Base-by-base conservation (phyloP, 2,888 invertebrate species). In the Patella pellucida region DNA sequence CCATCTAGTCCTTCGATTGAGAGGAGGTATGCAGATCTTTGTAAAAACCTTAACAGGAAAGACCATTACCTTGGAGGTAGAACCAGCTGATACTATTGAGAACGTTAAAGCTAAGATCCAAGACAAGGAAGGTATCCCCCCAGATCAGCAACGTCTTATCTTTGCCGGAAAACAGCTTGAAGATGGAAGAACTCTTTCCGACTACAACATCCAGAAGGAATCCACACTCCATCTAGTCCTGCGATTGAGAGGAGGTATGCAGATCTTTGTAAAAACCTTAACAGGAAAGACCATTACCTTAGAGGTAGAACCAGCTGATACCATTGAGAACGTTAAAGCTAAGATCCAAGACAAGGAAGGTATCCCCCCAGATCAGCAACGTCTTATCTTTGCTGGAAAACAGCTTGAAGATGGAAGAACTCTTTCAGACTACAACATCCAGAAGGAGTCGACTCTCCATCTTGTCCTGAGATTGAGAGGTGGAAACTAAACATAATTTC, bases 161-260 rank as follows among this genome's bases (percentile, higher is more conserved):
- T 97, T 97, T 91, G 97, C 97, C 85, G 97, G 97, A 76, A 97
- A 97, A 91, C 97, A 98, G 92, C 92, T 98, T 88, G 97, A 97
- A 92, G 97, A 97, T 93, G 97, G 96, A 5, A 94, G 96, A 73
- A 97, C 97, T 2, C 92, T 97, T 51, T 95, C 95, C 0, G 97
- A 97, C 90, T 97, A 97, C 92, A 97, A 97, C 91, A 97, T 97
- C 90, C 96, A 97, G 92, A 97, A 97, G 91, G 96, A 97, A 91
- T 97, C 97, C 0, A 98, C 97, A 16, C 94, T 98, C 81, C 97
- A 97, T 91, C 83, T 92, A 92, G 97, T 97, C 79, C 93, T 98
- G 77, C 95, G 97, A 92, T 94, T 98, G 85, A 94, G 97, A 74
- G 84, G 84, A 71, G 84, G 84, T 83, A 96, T 96, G 92, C 95